phyloP scores from a whole-genome alignment of 2,797 vertebrate species.

The Acrossocheilus fasciatus region DNA sequence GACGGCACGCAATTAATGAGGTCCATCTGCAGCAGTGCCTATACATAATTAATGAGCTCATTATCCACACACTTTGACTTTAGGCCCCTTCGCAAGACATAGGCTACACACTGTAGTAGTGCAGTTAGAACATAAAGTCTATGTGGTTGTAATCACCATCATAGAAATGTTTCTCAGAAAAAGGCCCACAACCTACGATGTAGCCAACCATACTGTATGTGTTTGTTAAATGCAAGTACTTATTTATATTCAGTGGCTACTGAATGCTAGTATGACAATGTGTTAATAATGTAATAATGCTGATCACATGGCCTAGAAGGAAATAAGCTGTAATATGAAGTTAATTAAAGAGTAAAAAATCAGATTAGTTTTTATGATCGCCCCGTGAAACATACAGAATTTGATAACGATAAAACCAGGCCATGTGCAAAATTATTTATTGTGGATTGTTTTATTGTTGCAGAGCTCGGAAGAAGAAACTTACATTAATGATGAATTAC shows the following conservation, averaged over 20 bases:
- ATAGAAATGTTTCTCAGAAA: not conserved
- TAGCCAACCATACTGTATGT: not conserved
- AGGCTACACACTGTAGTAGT: conserved; percentile 61
- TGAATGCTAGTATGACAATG: conserved; percentile 62
- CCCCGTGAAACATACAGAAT: conserved; percentile 77
- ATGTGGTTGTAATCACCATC: not conserved
- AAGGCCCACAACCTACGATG: not conserved
- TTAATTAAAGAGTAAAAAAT: conserved; percentile 78
- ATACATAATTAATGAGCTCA: conserved; percentile 88
- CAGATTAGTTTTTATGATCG: conserved; percentile 74
- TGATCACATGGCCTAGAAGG: conserved; percentile 69
- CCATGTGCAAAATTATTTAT: conserved; percentile 77
- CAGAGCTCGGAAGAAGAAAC: conserved; percentile 72
- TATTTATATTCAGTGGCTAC: conserved; percentile 14
- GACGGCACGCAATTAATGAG: conserved; percentile 88
- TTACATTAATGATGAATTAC: conserved; percentile 44
- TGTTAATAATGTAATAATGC: conserved; percentile 65
- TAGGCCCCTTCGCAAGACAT: conserved; percentile 52
- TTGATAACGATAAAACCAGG: conserved; percentile 73
- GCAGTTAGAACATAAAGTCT: conserved; percentile 56
- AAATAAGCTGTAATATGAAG: conserved; percentile 71
- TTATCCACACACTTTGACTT: conserved; percentile 81
- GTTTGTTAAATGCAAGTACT: not conserved
- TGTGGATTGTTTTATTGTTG: conserved; percentile 75
- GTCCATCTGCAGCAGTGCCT: conserved; percentile 83